phyloP scores from a whole-genome alignment of 2,888 invertebrate genomes.

The Cataglyphis altisquamis region DNA sequence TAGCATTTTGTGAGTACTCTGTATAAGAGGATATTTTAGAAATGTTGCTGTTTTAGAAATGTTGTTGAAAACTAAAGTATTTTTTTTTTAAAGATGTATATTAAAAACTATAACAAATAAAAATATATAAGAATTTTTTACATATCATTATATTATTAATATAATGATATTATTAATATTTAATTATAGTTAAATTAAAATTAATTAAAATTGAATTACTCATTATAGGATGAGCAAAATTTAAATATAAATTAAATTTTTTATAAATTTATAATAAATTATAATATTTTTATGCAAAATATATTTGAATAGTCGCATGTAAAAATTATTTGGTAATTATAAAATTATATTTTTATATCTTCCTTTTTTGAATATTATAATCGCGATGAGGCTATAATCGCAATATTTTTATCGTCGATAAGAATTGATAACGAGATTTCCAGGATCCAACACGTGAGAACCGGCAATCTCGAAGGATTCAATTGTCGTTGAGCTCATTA shows the following conservation, averaged over 20 bases:
- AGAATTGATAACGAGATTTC: slow-evolving; percentile 7
- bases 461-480: slow-evolving; percentile 1
- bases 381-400: not conserved
- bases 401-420: not conserved
- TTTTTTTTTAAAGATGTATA: not conserved
- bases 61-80: not conserved
- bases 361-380: not conserved
- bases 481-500: slow-evolving; percentile 47
- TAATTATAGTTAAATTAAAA: not conserved
- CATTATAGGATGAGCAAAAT: not conserved
- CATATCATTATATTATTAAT: no score
- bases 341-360: not conserved
- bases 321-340: not conserved
- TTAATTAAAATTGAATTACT: slow-evolving; percentile 11
- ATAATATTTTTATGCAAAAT: not conserved
- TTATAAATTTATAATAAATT: not conserved
- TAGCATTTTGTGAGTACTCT: not conserved
- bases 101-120: not conserved
- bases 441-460: not conserved
- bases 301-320: not conserved
- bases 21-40: not conserved
- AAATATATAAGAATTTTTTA: not conserved
- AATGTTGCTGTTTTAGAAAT: not conserved
- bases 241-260: not conserved
- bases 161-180: not conserved